Conservation (phyloP, 2,888 invertebrate species). For the Tricholauxania praeusta region DNA sequence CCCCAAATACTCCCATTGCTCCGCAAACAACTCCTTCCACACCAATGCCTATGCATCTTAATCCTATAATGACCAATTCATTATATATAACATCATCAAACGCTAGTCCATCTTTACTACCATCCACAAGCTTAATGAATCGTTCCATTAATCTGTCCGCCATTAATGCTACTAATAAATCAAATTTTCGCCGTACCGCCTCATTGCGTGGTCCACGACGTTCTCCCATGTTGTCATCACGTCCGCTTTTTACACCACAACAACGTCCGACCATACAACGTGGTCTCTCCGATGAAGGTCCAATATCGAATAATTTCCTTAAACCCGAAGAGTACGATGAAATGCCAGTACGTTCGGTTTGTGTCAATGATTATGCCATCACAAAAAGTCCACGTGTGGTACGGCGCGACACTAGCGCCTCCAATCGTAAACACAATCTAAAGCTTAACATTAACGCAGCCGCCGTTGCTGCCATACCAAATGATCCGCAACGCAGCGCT, state of each 20-base stretch:
- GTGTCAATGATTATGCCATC: constrained; percentile 64
- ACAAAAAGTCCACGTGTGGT: constrained; percentile 63
- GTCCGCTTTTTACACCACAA: constrained; percentile 61
- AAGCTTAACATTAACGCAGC: constrained; percentile 50
- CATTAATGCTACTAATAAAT: constrained; percentile 44
- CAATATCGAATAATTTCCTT: constrained; percentile 66
- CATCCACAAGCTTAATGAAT: constrained; percentile 41
- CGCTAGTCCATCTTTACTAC: constrained; percentile 49
- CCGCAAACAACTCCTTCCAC: constrained; percentile 38
- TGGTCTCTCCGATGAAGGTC: constrained; percentile 68
- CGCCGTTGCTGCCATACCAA: neutral
- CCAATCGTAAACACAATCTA: constrained; percentile 60
- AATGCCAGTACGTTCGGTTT: constrained; percentile 67
- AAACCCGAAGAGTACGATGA: constrained; percentile 68
- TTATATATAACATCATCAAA: constrained; percentile 49
- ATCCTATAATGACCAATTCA: constrained; percentile 55
- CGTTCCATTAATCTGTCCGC: constrained; percentile 38
- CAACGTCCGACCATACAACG: constrained; percentile 66
- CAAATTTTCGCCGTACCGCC: constrained; percentile 66
- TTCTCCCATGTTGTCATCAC: constrained; percentile 58
- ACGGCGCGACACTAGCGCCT: constrained; percentile 61
- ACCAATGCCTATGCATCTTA: constrained; percentile 15
- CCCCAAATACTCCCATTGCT: constrained; percentile 35
- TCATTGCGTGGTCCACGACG: constrained; percentile 65
- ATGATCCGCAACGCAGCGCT: neutral